These are phyloP conservation scores for Emys orbicularis DNA, from an alignment of 2,797 vertebrate genomes.

Conservation along the genomic window DNA sequence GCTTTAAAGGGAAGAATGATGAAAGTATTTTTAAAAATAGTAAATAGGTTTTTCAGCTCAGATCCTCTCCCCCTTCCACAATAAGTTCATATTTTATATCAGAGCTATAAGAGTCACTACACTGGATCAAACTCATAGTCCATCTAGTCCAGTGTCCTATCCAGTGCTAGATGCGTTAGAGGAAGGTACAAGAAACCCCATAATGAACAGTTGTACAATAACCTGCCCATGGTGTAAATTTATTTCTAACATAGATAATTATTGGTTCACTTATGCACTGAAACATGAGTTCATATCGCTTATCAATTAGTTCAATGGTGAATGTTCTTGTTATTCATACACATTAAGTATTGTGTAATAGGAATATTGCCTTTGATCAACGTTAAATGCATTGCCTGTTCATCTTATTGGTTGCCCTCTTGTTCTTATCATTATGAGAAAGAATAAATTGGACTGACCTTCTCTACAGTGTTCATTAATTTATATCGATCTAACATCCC, in stretches of 20 bases:
- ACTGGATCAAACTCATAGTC: background rate
- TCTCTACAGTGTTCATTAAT: background rate
- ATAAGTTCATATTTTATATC: background rate
- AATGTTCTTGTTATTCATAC: background rate
- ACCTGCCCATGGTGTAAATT: background rate
- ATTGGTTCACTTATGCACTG: background rate
- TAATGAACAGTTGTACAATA: background rate
- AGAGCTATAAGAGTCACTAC: background rate
- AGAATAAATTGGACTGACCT: background rate
- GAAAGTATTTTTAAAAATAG: background rate
- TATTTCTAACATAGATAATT: background rate
- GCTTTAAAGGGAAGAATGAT: background rate
- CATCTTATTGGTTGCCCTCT: background rate
- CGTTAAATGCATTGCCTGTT: background rate
- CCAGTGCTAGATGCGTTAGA: background rate
- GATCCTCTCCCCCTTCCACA: background rate
- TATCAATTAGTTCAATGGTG: background rate
- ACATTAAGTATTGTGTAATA: conserved; percentile 5
- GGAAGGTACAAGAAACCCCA: background rate
- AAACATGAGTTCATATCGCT: background rate
- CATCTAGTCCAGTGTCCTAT: background rate
- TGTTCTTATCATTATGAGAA: background rate
- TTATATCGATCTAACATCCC: background rate
- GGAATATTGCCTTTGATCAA: background rate
- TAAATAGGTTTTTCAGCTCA: background rate